A percentile compares a stretch with the other conserved stretches of the same genome.
Conservation (phyloP, 1,140 invertebrate species). For the Hetaerina americana region DNA sequence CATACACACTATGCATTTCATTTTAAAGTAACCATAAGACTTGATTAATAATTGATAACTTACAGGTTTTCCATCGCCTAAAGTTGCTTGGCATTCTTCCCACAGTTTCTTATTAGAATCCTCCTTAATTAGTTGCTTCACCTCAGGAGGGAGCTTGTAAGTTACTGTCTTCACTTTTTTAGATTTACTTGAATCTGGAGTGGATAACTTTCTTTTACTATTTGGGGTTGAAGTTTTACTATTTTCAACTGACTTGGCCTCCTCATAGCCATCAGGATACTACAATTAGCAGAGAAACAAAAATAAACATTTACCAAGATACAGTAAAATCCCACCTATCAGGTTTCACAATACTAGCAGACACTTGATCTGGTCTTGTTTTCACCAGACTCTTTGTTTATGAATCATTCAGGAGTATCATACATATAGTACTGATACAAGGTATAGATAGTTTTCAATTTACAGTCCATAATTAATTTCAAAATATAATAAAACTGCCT, state of each 20-base stretch:
- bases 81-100: neutral
- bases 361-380: too few species aligned
- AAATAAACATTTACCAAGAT: too few species aligned
- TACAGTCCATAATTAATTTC: too few species aligned
- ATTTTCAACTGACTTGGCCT: neutral
- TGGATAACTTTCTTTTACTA: neutral
- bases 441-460: too few species aligned
- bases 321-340: too few species aligned
- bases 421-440: too few species aligned
- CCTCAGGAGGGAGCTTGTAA: neutral
- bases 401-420: too few species aligned
- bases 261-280: neutral
- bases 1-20: too few species aligned
- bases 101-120: neutral
- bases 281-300: neutral
- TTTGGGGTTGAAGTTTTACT: neutral
- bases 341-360: too few species aligned
- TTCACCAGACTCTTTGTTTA: too few species aligned
- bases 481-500: too few species aligned
- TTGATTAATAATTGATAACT: neutral
- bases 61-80: neutral
- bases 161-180: neutral
- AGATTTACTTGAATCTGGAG: neutral
- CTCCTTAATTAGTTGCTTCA: neutral
- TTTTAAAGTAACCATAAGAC: too few species aligned